Conservation (phyloP, 2,797 vertebrate genomes). For the Etheostoma nigrum region DNA sequence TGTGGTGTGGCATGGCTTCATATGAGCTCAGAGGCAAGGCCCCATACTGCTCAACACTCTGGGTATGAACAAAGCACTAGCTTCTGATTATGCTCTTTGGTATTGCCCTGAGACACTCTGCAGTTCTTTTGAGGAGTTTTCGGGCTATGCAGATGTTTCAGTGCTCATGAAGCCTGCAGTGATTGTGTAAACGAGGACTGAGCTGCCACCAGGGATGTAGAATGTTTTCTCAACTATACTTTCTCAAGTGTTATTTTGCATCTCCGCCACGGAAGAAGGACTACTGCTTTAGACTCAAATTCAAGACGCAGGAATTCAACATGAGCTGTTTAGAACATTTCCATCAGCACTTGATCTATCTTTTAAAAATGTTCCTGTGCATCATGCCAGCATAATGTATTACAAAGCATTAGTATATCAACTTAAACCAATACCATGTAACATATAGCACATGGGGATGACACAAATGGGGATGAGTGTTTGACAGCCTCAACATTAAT, state of each 20-base stretch:
- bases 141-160: slow-evolving; percentile 76
- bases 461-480: background rate
- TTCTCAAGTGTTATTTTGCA: slow-evolving; percentile 41
- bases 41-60: slow-evolving; percentile 35
- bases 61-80: slow-evolving; percentile 68
- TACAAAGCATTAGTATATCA: background rate
- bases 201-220: slow-evolving; percentile 55
- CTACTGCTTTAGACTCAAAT: slow-evolving; percentile 24
- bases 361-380: slow-evolving; percentile 7
- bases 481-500: background rate
- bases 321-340: background rate
- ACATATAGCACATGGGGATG: background rate
- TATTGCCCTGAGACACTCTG: slow-evolving; percentile 67
- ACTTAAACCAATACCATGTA: background rate
- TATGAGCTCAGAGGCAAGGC: slow-evolving; percentile 60
- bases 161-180: slow-evolving; percentile 53
- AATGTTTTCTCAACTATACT: slow-evolving; percentile 51
- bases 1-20: slow-evolving; percentile 77
- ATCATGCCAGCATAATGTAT: background rate
- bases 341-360: slow-evolving; percentile 3
- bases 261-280: slow-evolving; percentile 21
- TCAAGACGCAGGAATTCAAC: slow-evolving; percentile 5
- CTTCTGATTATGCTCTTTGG: slow-evolving; percentile 68
- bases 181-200: slow-evolving; percentile 50
- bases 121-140: slow-evolving; percentile 66